A percentile compares a stretch with the other conserved stretches of the same genome.
Evolutionary conservation across 2,113 vertebrate species (phyloP).

Genomic region (Ifrita kowaldi): DNA sequence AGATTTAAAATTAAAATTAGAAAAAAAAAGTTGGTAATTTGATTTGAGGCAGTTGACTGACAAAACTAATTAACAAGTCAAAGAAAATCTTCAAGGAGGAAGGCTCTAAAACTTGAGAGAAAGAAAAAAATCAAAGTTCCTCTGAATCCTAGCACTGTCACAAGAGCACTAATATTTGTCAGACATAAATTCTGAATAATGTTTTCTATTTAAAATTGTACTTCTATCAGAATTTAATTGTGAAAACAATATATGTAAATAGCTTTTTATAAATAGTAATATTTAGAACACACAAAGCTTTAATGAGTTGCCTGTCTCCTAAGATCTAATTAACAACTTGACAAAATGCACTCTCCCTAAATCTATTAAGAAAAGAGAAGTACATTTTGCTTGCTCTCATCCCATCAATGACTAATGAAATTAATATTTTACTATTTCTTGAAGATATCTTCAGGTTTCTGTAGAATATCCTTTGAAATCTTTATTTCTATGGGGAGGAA

Average conservation of each 20-base stretch:
- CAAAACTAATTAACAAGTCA: constrained; percentile 48
- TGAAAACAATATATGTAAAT: background rate
- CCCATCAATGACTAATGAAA: background rate
- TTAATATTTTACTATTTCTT: background rate
- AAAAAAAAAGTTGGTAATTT: background rate
- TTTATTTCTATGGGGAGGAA: background rate
- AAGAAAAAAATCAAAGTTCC: background rate
- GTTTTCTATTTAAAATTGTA: background rate
- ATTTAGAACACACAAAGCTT: background rate
- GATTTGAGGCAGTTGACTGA: constrained; percentile 48
- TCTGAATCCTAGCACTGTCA: background rate
- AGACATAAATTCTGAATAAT: background rate
- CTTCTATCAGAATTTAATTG: background rate
- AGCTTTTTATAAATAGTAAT: background rate
- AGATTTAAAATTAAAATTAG: constrained; percentile 20
- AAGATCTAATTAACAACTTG: background rate
- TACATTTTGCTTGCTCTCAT: background rate
- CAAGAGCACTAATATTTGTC: background rate
- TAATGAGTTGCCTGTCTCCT: background rate
- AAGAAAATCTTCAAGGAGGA: constrained; percentile 4
- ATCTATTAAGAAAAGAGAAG: background rate
- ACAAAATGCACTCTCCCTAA: background rate
- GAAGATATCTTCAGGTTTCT: background rate
- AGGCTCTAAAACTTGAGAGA: background rate
- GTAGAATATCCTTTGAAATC: background rate